Evolutionary conservation across 2,113 vertebrate genomes (phyloP).

Genomic region (Rhabdornis inornatus): DNA sequence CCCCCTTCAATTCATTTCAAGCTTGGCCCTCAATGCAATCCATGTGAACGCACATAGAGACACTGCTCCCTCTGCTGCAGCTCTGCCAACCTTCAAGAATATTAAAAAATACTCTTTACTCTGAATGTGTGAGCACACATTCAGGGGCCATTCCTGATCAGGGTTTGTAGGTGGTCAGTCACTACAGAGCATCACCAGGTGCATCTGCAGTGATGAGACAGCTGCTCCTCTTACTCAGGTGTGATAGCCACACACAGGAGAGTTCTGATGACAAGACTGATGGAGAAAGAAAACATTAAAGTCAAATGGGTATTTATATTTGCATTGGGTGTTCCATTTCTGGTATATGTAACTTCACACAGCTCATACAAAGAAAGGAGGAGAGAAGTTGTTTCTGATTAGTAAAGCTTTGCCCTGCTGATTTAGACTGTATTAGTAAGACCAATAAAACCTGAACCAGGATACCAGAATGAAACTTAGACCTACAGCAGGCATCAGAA

Average conservation of each 20-base stretch:
- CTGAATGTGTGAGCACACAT: not conserved
- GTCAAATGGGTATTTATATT: not conserved
- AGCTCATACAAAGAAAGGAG: not conserved
- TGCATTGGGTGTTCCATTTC: slow-evolving; percentile 6
- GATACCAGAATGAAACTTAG: not conserved
- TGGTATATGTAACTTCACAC: not conserved
- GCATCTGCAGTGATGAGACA: not conserved
- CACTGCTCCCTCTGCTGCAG: not conserved
- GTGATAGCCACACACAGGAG: not conserved
- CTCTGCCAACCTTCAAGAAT: not conserved
- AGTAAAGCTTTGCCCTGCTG: not conserved
- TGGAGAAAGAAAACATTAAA: not conserved
- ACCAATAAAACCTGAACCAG: not conserved
- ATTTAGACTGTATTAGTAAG: not conserved
- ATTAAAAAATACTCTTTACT: not conserved
- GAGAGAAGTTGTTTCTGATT: not conserved
- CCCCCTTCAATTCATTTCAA: not conserved
- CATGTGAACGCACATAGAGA: not conserved
- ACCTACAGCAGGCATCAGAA: not conserved
- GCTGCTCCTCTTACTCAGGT: not conserved
- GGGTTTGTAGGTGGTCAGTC: not conserved
- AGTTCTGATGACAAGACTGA: not conserved
- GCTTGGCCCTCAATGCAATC: not conserved
- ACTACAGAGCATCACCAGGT: not conserved
- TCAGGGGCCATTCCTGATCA: not conserved